Evolutionary conservation across 2,797 vertebrate species (phyloP), one percentile per base, ranked within the genome.

Genomic region (Ctenosaura bakeri): DNA sequence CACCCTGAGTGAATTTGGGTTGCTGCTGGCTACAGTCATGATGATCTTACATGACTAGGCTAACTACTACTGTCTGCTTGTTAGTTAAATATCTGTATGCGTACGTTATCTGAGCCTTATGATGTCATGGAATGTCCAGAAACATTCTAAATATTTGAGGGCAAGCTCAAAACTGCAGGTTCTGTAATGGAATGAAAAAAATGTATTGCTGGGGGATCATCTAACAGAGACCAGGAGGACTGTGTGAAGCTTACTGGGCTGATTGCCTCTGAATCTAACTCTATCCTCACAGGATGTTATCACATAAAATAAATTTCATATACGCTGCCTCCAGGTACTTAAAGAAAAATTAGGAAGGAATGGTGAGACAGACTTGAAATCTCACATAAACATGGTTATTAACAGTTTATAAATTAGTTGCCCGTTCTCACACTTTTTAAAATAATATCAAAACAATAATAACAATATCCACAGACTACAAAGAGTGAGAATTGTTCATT

Each of bases 121-220:
- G 38, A 50, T 64, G 56, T 6, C 26, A n/a, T 32, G 18, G 56
- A 78, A 78, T 50, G 4, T 64, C 64, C 74, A 46, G 6, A 46
- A 64, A 87, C 20, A 12, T 79, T 85, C 69, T 13, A 85, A 74
- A 54, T 74, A 54, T 13, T 87, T 29, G n/a, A 50, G 29, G 86
- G 42, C 42, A 79, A 79, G 29, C 16, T 35, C 59, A 87, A 62
- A 5, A 66, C 42, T 78, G 76, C 42, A 79, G 20, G 26, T 79
- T 50, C 76, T 32, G 16, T 64, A 59, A 87, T 24, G 46, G 16
- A 77, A 46, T 56, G 62, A 87, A 56, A 56, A 64, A 29, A n/a
- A 20, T 86, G 9, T 12, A 38, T 26, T 29, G 69, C 14, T 1
- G 64, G 3, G 52, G 7, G 18, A 76, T 6, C 76, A 74, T 26